phyloP scores from a whole-genome alignment of 1,140 invertebrate species.

The Pogonomyrmex barbatus region DNA sequence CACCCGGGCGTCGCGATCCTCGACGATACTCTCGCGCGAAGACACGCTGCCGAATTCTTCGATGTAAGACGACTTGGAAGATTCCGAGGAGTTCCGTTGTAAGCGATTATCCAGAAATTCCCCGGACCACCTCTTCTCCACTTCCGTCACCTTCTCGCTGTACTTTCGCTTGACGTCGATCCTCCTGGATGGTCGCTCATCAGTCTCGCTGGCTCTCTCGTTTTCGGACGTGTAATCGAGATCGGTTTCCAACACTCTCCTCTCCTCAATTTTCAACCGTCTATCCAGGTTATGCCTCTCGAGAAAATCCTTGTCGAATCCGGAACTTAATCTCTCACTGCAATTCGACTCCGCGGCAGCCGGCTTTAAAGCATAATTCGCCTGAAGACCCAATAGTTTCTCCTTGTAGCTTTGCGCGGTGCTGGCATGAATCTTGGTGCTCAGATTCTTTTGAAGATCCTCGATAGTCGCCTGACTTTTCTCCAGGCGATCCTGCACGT shows the following conservation, averaged over 20 bases:
- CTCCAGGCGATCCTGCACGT: slow-evolving; percentile 72
- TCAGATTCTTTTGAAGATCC: slow-evolving; percentile 78
- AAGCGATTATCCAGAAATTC: slow-evolving; percentile 79
- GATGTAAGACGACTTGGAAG: slow-evolving; percentile 82
- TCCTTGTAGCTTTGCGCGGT: slow-evolving; percentile 80
- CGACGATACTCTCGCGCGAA: slow-evolving; percentile 77
- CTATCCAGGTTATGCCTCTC: slow-evolving; percentile 77
- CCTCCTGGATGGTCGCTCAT: neutral
- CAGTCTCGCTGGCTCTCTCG: slow-evolving; percentile 49
- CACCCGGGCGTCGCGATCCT: slow-evolving; percentile 40
- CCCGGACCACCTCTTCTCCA: slow-evolving; percentile 82
- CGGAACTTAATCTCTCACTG: slow-evolving; percentile 66
- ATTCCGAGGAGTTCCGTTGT: slow-evolving; percentile 79
- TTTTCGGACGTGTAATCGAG: slow-evolving; percentile 70
- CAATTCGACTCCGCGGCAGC: slow-evolving; percentile 63
- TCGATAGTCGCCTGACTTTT: slow-evolving; percentile 79
- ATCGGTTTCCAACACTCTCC: slow-evolving; percentile 65
- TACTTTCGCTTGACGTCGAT: slow-evolving; percentile 69
- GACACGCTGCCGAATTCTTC: slow-evolving; percentile 82
- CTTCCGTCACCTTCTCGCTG: slow-evolving; percentile 79
- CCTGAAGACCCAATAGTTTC: slow-evolving; percentile 56
- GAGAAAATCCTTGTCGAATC: slow-evolving; percentile 80
- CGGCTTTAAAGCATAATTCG: slow-evolving; percentile 42
- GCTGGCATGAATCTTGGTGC: slow-evolving; percentile 77
- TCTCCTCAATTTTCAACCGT: slow-evolving; percentile 79